Conservation (phyloP, 92 coral and sea anemone genomes). For the Paragorgia papillata region DNA sequence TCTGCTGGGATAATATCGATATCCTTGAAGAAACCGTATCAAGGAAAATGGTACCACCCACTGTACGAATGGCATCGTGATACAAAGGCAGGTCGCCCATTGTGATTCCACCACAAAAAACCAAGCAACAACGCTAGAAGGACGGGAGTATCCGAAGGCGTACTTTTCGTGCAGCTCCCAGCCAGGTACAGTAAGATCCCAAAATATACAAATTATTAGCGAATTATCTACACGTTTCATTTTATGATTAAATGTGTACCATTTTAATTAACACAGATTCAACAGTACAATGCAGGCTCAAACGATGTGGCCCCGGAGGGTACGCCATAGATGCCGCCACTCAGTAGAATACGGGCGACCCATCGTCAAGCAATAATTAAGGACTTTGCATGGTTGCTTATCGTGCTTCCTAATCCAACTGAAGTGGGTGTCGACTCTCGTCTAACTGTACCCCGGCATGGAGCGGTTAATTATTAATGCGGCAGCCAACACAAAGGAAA, state of each 20-base stretch:
- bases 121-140: conserved; percentile 60
- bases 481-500: conserved; percentile 28
- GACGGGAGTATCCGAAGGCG: conserved; percentile 54
- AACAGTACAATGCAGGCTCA: no score
- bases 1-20: no score
- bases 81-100: no score
- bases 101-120: conserved; percentile 64
- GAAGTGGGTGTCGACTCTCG: conserved; percentile 29
- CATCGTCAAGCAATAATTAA: conserved; percentile 48
- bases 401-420: conserved; percentile 51
- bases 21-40: not conserved
- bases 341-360: conserved; percentile 25
- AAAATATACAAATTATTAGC: not conserved
- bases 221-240: not conserved
- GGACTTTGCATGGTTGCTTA: conserved; percentile 72
- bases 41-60: conserved; percentile 72
- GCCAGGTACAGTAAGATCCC: no score
- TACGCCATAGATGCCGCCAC: no score
- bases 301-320: no score
- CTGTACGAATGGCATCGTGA: no score
- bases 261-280: no score
- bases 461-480: conserved; percentile 60
- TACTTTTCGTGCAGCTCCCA: conserved; percentile 28
- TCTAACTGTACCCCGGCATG: conserved; percentile 59
- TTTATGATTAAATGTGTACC: no score